These are phyloP conservation scores for Ranitomeya imitator DNA, from an alignment of 2,113 vertebrate species.

Conservation along the genomic window DNA sequence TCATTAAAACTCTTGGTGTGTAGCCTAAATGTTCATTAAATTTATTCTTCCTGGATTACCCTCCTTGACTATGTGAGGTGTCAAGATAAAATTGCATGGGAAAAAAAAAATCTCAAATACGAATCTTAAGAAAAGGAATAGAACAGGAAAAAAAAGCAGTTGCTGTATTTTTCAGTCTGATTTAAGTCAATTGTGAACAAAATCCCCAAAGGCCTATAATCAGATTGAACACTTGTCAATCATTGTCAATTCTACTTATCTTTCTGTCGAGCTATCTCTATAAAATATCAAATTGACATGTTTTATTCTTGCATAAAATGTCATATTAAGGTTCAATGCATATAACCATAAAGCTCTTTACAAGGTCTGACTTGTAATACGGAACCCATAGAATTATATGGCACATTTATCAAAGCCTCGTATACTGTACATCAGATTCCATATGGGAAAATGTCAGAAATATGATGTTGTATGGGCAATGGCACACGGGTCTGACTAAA, in stretches of 20 bases:
- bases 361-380: no score
- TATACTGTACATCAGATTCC: no score
- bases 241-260: not conserved
- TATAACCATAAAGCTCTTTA: not conserved
- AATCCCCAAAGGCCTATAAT: conserved; percentile 29
- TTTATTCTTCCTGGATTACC: conserved; percentile 6
- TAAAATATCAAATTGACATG: conserved; percentile 3
- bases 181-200: not conserved
- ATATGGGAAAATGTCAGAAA: no score
- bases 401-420: no score
- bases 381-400: no score
- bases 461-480: no score
- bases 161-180: not conserved
- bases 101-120: not conserved
- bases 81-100: not conserved
- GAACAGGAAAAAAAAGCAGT: not conserved
- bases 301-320: conserved; percentile 21
- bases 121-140: not conserved
- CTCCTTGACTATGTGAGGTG: not conserved
- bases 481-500: no score
- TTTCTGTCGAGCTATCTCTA: not conserved
- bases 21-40: conserved; percentile 24
- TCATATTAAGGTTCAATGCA: not conserved
- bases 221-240: conserved; percentile 30
- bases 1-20: not conserved